Base-by-base conservation (phyloP, 2,113 vertebrate species). In the Agelaius phoeniceus region DNA sequence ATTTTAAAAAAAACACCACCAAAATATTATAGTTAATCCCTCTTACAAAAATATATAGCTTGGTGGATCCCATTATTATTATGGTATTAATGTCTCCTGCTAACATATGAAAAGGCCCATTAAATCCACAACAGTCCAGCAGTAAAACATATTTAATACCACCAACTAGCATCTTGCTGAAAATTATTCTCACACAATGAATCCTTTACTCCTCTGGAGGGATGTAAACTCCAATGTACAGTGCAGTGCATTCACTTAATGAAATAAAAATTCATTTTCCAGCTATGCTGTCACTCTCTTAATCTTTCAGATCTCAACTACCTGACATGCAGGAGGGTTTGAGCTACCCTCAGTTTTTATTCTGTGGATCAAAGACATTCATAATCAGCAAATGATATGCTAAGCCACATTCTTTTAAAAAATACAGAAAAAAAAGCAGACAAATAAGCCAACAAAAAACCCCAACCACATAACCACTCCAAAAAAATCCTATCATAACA, bases 111-210 rank as follows among this genome's bases (percentile, higher is more conserved):
- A 91, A 96, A 94, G 81, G 55, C 12, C 63, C 67, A 91, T 96
- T 97, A 97, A 96, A 96, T 93, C 61, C 80, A 91, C 71, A 87
- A 88, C 7, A 80, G 52, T 89, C 80, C 61, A 75, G 46, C 82
- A 67, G 43, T 69, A 96, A 90, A 95, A 88, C 54, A 80, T 20
- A 37, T 88, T 96, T 81, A 94, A 55, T 59, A 75, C 24, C n/a
- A 92, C 33, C 55, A 72, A 51, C 63, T 48, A 93, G 41, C 54
- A 69, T 61, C 37, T 76, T 94, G 58, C 44, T 94, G 78, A 96
- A 96, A 94, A 97, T 95, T 89, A 87, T 93, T 96, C 79, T 84
- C 61, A 89, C 28, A 67, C 17, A 66, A 9, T 48, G 68, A 95
- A 58, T 35, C 33, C 55, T 92, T 85, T 52, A 85, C 30, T 92